These are phyloP conservation scores for Pinctada fucata DNA, from an alignment of 2,888 invertebrate species.

Conservation along the genomic window DNA sequence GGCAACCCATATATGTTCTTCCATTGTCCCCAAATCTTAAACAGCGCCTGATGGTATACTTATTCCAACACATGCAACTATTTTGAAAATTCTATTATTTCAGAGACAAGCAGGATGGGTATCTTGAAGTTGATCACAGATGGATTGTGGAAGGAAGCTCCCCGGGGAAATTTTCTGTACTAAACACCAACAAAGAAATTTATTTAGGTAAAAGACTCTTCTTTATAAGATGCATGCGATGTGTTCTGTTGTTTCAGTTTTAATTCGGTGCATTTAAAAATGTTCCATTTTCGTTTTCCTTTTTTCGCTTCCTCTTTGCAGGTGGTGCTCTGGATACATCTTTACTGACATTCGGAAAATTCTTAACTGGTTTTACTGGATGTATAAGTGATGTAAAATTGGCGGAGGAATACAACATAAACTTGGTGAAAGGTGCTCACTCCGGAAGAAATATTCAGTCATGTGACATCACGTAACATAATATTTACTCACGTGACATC, in stretches of 20 bases:
- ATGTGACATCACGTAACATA: conserved; percentile 52
- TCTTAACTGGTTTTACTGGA: conserved; percentile 86
- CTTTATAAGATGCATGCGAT: background rate
- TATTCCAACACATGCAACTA: too few species aligned
- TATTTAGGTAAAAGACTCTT: conserved; percentile 85
- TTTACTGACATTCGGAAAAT: conserved; percentile 80
- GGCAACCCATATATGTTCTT: too few species aligned
- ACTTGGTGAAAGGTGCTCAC: conserved; percentile 81
- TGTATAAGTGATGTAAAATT: conserved; percentile 90
- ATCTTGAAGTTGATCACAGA: conserved; percentile 91
- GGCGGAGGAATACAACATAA: conserved; percentile 87
- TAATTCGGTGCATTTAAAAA: too few species aligned
- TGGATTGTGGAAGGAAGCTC: conserved; percentile 88
- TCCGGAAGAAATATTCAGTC: conserved; percentile 79
- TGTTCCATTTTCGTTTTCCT: too few species aligned
- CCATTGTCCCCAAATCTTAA: too few species aligned
- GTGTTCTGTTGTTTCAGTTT: background rate
- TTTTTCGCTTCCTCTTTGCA: conserved; percentile 75
- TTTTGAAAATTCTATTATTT: background rate
- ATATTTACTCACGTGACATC: background rate
- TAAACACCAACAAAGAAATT: conserved; percentile 91
- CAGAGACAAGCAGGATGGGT: conserved; percentile 89
- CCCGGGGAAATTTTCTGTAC: conserved; percentile 89
- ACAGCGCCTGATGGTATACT: too few species aligned
- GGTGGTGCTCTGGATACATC: conserved; percentile 89